Base-by-base conservation (phyloP, 2,797 vertebrate genomes). In the Paramormyrops hopkinsi region DNA sequence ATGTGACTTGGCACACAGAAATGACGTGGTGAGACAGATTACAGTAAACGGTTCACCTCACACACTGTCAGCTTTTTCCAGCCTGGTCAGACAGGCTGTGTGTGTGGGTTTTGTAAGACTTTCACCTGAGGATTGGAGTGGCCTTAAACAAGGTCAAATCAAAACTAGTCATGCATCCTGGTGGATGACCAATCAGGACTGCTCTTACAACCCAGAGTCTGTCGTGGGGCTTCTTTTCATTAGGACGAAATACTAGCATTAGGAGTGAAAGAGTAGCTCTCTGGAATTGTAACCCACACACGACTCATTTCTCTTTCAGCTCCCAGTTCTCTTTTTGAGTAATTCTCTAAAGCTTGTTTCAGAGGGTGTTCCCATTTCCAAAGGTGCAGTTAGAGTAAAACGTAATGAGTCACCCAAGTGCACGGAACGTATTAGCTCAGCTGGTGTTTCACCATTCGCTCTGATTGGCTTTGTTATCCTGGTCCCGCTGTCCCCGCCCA, bases 301-400 rank as follows among this genome's bases (percentile, higher is more conserved):
- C 83, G 2, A 5, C 12, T n/a, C 19, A n/a, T 82, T 82, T 87
- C 85, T 87, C 53, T 56, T 41, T 59, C 33, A 59, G 19, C 29
- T 51, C 85, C 53, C 2, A 87, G 17, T 41, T 87, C 25, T 59
- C 53, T 87, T 37, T 51, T 87, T 37, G 50, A 59, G 85, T 56
- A 87, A 87, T 87, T 87, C 51, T 82, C 41, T 19, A n/a, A 9
- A 46, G 17, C 76, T 82, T 19, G 33, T 25, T 86, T 86, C 12
- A 25, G 14, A 86, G 84, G 83, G 84, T 51, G 84, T 86, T 86
- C 84, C 84, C 14, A 87, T 87, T 56, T 41, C 53, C 29, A 56
- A 41, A 33, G 25, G 53, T 54, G 25, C 85, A 54, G 33, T 87
- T 87, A 59, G 29, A 87, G 25, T 86, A 22, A 41, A 56, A 59